Conservation (phyloP, 2,113 vertebrate genomes). For the Nothobranchius kuhntae region DNA sequence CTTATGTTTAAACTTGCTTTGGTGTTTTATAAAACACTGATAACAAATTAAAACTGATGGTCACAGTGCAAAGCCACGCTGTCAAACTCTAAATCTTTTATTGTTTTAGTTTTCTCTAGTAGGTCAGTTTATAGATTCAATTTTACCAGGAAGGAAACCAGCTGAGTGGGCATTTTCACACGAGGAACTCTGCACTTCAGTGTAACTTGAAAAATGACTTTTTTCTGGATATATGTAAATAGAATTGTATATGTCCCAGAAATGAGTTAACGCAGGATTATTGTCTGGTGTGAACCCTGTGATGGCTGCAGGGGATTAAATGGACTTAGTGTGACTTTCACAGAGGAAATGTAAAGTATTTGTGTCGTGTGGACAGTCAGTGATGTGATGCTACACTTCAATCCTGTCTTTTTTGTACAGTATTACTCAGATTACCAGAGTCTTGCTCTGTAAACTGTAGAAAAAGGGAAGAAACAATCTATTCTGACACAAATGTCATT, state of each 20-base stretch:
- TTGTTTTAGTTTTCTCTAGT: too few species aligned
- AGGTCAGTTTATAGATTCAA: too few species aligned
- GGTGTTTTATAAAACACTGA: too few species aligned
- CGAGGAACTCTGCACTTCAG: neutral
- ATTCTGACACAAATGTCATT: conserved; percentile 42
- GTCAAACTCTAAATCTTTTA: too few species aligned
- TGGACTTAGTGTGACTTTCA: conserved; percentile 55
- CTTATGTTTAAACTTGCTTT: too few species aligned
- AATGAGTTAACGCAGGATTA: conserved; percentile 55
- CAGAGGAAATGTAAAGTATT: conserved; percentile 51
- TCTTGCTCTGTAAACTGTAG: conserved; percentile 44
- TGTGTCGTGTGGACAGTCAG: conserved; percentile 47
- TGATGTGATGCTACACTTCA: conserved; percentile 55
- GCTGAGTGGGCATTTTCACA: too few species aligned
- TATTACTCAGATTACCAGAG: conserved; percentile 42
- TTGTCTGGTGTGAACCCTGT: conserved; percentile 40
- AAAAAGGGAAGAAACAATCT: conserved; percentile 28
- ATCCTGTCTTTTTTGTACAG: conserved; percentile 45
- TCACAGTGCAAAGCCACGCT: too few species aligned
- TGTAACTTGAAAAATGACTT: conserved; percentile 7
- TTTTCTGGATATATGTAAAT: conserved; percentile 25
- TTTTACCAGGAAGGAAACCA: too few species aligned
- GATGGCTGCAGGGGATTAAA: conserved; percentile 46
- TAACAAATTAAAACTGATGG: too few species aligned
- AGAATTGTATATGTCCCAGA: conserved; percentile 25